Percentiles rank a stretch among this genome's conserved stretches.
Evolutionary conservation across 1,140 invertebrate genomes (phyloP).

Genomic region (Pseudomyrmex gracilis): DNA sequence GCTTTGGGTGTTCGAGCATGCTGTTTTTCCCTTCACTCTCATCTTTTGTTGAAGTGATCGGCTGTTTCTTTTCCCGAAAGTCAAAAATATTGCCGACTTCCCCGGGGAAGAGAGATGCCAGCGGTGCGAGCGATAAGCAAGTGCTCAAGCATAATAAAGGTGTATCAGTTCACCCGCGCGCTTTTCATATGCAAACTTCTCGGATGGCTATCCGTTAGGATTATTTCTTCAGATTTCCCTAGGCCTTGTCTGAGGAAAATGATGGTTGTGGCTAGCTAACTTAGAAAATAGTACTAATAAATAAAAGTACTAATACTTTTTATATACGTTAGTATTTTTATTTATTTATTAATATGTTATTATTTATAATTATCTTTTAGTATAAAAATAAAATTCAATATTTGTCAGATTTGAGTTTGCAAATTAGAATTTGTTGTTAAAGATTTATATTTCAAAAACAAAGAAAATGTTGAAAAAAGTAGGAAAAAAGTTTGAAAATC

Average conservation of each 20-base stretch:
- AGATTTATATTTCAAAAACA: neutral
- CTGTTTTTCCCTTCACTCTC: constrained; percentile 59
- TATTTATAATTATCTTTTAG: neutral
- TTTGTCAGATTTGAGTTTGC: neutral
- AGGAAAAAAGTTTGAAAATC: neutral
- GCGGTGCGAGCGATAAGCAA: constrained; percentile 82
- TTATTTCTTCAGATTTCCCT: constrained; percentile 81
- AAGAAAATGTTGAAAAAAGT: neutral
- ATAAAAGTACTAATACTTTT: too few species aligned
- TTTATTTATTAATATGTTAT: neutral
- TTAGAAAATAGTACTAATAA: neutral
- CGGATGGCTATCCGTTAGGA: constrained; percentile 84
- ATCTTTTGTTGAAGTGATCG: neutral
- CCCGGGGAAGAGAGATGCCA: constrained; percentile 64
- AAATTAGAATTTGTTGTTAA: too few species aligned
- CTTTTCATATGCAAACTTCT: constrained; percentile 85
- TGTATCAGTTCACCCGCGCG: constrained; percentile 83
- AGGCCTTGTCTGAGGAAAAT: constrained; percentile 44
- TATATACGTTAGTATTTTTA: too few species aligned
- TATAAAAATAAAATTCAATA: constrained; percentile 1
- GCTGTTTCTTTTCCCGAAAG: constrained; percentile 78
- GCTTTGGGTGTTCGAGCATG: constrained; percentile 67
- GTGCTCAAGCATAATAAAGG: constrained; percentile 84
- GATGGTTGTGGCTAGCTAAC: constrained; percentile 4
- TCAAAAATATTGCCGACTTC: constrained; percentile 84